Base-by-base conservation (phyloP, 2,888 invertebrate species). In the Cephalotes varians region DNA sequence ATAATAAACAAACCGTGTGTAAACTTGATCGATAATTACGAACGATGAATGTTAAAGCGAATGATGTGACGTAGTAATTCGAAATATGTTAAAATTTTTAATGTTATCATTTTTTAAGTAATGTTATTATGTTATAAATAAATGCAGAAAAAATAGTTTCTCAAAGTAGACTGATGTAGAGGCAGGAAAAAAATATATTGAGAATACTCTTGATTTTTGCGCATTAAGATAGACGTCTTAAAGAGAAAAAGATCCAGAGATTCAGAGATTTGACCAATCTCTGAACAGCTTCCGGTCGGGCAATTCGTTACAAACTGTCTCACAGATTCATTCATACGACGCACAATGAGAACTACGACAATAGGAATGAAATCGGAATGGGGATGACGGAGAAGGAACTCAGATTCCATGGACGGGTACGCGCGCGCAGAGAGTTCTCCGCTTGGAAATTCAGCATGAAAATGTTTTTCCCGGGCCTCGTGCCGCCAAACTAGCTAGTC, bases 301-400 rank as follows among this genome's bases (percentile, higher is more conserved):
- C 92, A 91, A 92, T 92, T 92, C 91, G 92, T 92, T 91, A 92
- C 89, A 92, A 90, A 92, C 88, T 91, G 58, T 47, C 21, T 7
- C 69, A 49, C 28, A n/a, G 80, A 82, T 81, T 88, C 83, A 73
- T 69, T 82, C 82, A 82, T 87, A 49, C 83, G 62, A 72, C 74
- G 77, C 85, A 92, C 91, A 92, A 92, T 91, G 91, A 92, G 90
- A 90, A 90, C 88, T 85, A 85, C 85, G 89, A 92, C 92, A 92
- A 92, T 92, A 87, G 85, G 80, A 77, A 67, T 56, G 51, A 74
- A 77, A 77, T 37, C 51, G 44, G 76, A 44, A n/a, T 25, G 58
- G 56, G 72, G 62, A 81, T 67, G 85, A 40, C 73, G 65, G 12
- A 37, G 73, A 40, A 67, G 64, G 31, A 54, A 37, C 77, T 58